Percentiles rank a stretch among this genome's conserved stretches.
Evolutionary conservation across 2,797 vertebrate genomes (phyloP).

Genomic region (Antennarius maculatus): DNA sequence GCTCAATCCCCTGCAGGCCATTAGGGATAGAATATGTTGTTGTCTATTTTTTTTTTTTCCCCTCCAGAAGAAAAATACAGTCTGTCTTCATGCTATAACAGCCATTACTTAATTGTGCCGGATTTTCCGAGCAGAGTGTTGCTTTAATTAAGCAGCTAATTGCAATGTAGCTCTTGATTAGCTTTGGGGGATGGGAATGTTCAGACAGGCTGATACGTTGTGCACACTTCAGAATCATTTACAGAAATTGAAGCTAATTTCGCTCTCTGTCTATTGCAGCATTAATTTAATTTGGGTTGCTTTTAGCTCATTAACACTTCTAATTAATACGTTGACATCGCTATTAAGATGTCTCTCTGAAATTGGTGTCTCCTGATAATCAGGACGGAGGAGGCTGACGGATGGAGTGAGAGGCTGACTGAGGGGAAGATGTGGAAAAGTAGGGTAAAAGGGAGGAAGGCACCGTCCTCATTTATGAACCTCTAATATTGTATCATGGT

Average conservation of each 20-base stretch:
- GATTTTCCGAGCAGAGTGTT: slow-evolving; percentile 86
- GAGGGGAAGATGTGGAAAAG: slow-evolving; percentile 79
- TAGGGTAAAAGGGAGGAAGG: slow-evolving; percentile 66
- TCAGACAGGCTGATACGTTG: slow-evolving; percentile 98
- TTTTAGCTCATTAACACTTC: slow-evolving; percentile 99
- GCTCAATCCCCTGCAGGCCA: slow-evolving; percentile 81
- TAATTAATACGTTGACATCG: slow-evolving; percentile 99
- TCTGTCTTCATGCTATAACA: slow-evolving; percentile 86
- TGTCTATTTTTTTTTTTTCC: slow-evolving; percentile 74
- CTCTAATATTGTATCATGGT: slow-evolving; percentile 77
- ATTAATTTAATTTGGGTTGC: slow-evolving; percentile 99
- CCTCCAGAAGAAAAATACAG: slow-evolving; percentile 82
- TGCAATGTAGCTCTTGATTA: slow-evolving; percentile 99
- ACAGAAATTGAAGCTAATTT: slow-evolving; percentile 99
- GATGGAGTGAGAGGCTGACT: slow-evolving; percentile 90
- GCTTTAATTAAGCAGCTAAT: slow-evolving; percentile 99
- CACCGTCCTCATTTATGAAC: slow-evolving; percentile 72
- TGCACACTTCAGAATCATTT: slow-evolving; percentile 99
- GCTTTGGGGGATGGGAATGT: slow-evolving; percentile 99
- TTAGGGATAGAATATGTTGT: slow-evolving; percentile 84
- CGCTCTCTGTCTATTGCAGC: slow-evolving; percentile 99
- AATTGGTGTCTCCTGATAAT: slow-evolving; percentile 99
- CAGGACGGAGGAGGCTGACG: slow-evolving; percentile 98
- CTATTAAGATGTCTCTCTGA: slow-evolving; percentile 99
- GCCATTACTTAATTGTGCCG: slow-evolving; percentile 88